phyloP scores from a whole-genome alignment of 2,113 vertebrate species.

The Varanus komodoensis region DNA sequence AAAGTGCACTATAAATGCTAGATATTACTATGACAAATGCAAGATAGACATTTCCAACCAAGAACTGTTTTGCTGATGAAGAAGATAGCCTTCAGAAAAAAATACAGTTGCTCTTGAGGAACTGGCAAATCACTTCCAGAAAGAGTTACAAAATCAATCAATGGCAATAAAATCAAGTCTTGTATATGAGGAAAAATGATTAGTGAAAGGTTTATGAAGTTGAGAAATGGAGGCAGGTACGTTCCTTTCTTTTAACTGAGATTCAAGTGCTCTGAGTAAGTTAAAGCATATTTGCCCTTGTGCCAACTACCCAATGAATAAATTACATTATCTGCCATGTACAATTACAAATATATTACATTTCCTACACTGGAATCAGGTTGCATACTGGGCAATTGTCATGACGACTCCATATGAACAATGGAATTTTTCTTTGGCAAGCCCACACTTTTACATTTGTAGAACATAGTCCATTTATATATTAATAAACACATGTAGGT shows the following conservation, averaged over 20 bases:
- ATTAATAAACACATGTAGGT: constrained; percentile 3
- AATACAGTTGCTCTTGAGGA: neutral
- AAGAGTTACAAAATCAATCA: constrained; percentile 63
- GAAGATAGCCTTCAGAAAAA: neutral
- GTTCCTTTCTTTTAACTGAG: constrained; percentile 47
- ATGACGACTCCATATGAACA: constrained; percentile 34
- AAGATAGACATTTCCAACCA: neutral
- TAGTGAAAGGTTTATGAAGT: neutral
- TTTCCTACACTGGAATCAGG: constrained; percentile 48
- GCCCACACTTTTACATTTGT: constrained; percentile 41
- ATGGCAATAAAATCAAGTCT: constrained; percentile 69
- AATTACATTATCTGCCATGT: constrained; percentile 63
- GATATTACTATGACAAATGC: neutral
- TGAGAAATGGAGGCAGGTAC: constrained; percentile 50
- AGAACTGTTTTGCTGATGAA: neutral
- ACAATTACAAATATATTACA: constrained; percentile 42
- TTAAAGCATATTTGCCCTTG: neutral
- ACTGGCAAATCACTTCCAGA: constrained; percentile 60
- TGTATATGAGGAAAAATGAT: constrained; percentile 53
- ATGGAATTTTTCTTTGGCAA: constrained; percentile 54
- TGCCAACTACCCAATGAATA: constrained; percentile 26
- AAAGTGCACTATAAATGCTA: neutral
- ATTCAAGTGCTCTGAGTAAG: neutral
- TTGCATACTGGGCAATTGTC: constrained; percentile 56
- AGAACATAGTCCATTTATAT: constrained; percentile 25